A percentile compares a stretch with the other conserved stretches of the same genome.
phyloP scores from a whole-genome alignment of 2,797 vertebrate genomes.

The Neosilurus mollespiculum region DNA sequence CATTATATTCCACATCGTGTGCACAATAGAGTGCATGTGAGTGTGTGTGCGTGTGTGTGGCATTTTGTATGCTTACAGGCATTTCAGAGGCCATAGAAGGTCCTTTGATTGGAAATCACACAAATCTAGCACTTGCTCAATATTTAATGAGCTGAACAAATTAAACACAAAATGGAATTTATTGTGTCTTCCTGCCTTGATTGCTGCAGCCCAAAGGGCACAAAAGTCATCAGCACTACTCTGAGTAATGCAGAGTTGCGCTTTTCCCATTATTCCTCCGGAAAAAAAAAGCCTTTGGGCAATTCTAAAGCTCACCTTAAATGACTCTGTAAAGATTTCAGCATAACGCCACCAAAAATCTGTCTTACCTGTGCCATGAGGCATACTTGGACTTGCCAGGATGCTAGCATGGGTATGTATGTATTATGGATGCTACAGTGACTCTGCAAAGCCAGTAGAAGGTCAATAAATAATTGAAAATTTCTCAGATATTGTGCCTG shows the following conservation, averaged over 20 bases:
- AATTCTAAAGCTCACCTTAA: conserved; percentile 16
- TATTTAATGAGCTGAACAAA: conserved; percentile 79
- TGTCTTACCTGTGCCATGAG: conserved; percentile 5
- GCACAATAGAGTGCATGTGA: neutral
- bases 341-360: neutral
- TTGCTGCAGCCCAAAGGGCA: conserved; percentile 58
- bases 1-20: neutral
- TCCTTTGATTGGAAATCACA: conserved; percentile 71
- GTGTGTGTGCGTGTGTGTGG: neutral
- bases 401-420: neutral
- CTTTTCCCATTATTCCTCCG: conserved; percentile 32
- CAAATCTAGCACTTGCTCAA: conserved; percentile 74
- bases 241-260: conserved; percentile 60
- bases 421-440: conserved; percentile 12
- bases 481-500: neutral
- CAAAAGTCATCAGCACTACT: conserved; percentile 56
- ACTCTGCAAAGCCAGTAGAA: neutral
- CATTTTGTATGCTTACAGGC: conserved; percentile 47
- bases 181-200: conserved; percentile 65
- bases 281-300: neutral
- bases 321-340: conserved; percentile 21
- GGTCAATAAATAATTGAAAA: conserved; percentile 4
- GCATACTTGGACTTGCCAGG: neutral
- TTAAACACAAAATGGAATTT: conserved; percentile 73
- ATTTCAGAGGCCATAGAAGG: conserved; percentile 67